phyloP scores from a whole-genome alignment of 1,140 invertebrate genomes.

The Neoseiulus cucumeris region DNA sequence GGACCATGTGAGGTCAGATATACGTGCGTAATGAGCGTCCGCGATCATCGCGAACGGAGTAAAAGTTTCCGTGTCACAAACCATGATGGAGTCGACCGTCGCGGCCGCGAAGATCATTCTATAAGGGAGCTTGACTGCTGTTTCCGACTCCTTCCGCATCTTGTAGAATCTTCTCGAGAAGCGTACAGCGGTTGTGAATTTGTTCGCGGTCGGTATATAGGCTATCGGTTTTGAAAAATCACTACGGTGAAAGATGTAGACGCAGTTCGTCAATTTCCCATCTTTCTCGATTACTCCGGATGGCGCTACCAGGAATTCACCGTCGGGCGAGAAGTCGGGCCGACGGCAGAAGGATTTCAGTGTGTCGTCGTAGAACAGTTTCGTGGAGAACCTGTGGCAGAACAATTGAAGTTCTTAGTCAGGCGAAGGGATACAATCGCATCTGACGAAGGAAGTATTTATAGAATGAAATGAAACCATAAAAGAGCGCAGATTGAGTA shows the following conservation, averaged over 20 bases:
- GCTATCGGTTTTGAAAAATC: constrained; percentile 2
- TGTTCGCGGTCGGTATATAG: background rate
- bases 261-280: background rate
- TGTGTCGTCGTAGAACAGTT: constrained; percentile 76
- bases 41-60: constrained; percentile 61
- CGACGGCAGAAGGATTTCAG: constrained; percentile 78
- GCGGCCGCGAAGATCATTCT: constrained; percentile 73
- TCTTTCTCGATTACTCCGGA: constrained; percentile 20
- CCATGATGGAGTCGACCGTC: constrained; percentile 57
- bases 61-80: constrained; percentile 78
- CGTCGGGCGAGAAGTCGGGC: constrained; percentile 68
- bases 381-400: constrained; percentile 3
- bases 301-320: constrained; percentile 62
- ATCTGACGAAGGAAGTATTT: no score
- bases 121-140: constrained; percentile 45
- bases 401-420: no score
- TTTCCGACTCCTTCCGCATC: background rate
- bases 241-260: background rate
- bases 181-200: background rate
- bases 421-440: no score
- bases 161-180: constrained; percentile 3
- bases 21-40: constrained; percentile 78
- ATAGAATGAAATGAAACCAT: background rate
- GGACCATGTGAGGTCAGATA: constrained; percentile 83
- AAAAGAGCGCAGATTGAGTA: no score